phyloP scores from a whole-genome alignment of 2,797 vertebrate genomes.

The Glyptemys insculpta region DNA sequence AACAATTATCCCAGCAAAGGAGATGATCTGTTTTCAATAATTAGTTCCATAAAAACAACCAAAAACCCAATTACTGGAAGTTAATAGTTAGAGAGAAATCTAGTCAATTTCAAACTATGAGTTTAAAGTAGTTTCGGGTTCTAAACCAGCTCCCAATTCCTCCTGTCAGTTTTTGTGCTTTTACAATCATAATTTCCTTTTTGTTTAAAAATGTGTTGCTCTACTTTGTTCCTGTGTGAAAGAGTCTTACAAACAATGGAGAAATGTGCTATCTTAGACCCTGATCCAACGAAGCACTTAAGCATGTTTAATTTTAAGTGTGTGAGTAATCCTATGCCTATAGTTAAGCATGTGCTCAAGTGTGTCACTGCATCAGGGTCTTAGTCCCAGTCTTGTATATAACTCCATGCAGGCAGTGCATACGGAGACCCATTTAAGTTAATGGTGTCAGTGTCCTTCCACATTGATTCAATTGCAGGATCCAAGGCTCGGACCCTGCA shows the following conservation, averaged over 20 bases:
- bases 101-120: background rate
- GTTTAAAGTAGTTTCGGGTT: background rate
- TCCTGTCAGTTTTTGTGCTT: background rate
- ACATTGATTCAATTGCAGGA: too few species aligned
- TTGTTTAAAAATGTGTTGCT: background rate
- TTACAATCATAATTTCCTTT: background rate
- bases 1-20: background rate
- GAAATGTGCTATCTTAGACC: background rate
- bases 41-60: background rate
- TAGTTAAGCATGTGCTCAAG: background rate
- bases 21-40: background rate
- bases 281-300: background rate
- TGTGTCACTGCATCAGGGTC: too few species aligned
- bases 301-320: background rate
- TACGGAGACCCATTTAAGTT: background rate
- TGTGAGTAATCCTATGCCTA: background rate
- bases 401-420: background rate
- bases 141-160: background rate
- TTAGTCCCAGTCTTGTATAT: background rate
- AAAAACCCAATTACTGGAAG: background rate
- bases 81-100: background rate
- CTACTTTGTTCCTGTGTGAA: background rate
- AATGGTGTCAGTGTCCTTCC: background rate
- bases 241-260: background rate
- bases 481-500: too few species aligned